phyloP scores from a whole-genome alignment of 2,888 invertebrate species.

The Nysson spinosus region DNA sequence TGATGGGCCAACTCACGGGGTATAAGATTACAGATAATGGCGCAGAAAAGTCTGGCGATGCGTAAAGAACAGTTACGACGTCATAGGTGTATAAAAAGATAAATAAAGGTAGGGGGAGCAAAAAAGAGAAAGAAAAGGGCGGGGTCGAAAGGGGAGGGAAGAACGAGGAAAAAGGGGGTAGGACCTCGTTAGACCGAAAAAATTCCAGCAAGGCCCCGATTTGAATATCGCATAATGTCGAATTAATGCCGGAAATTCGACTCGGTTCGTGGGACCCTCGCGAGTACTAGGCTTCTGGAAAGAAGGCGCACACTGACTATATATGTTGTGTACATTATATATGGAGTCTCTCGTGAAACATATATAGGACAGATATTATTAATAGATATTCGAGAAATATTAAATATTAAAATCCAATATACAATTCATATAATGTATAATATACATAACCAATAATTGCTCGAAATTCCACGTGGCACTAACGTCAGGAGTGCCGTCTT shows the following conservation, averaged over 20 bases:
- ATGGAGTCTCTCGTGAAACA: too few species aligned
- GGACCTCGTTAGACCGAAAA: slow-evolving; percentile 70
- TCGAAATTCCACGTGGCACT: too few species aligned
- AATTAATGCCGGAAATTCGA: slow-evolving; percentile 77
- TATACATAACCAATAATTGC: too few species aligned
- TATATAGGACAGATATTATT: too few species aligned
- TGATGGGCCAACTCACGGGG: not conserved
- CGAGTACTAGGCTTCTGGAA: slow-evolving; percentile 32
- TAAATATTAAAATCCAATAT: too few species aligned
- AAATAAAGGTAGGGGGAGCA: not conserved
- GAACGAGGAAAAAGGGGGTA: slow-evolving; percentile 47
- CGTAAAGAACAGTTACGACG: slow-evolving; percentile 2
- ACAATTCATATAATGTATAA: too few species aligned
- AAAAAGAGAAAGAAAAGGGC: slow-evolving; percentile 28
- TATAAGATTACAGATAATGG: not conserved
- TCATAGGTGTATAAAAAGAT: too few species aligned
- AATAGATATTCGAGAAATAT: too few species aligned
- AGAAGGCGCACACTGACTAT: too few species aligned
- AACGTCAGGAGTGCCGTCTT: too few species aligned
- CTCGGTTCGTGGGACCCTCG: slow-evolving; percentile 61
- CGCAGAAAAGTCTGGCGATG: not conserved
- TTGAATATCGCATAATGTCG: slow-evolving; percentile 77
- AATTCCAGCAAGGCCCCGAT: slow-evolving; percentile 73
- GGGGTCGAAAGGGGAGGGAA: slow-evolving; percentile 8
- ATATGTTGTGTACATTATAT: too few species aligned